These are phyloP conservation scores for Meles meles DNA, from an alignment of 2,113 vertebrate genomes.

Conservation along the genomic window DNA sequence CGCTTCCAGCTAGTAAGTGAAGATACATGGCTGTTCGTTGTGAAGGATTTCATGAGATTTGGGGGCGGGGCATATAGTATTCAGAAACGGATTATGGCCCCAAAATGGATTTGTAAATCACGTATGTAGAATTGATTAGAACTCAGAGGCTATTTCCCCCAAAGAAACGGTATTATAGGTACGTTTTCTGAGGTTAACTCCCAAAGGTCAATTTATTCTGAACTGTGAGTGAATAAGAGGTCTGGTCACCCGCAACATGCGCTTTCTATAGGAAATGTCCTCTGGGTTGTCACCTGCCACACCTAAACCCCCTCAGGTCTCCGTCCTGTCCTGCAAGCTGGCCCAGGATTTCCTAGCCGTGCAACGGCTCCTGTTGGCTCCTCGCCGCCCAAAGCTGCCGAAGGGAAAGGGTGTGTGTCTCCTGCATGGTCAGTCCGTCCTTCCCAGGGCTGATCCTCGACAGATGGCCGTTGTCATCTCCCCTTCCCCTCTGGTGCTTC, in stretches of 20 bases:
- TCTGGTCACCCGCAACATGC: fast-evolving
- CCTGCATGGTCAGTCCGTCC: not conserved
- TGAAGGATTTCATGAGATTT: not conserved
- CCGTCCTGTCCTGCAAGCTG: fast-evolving
- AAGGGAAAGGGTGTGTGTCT: not conserved
- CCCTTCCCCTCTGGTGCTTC: fast-evolving
- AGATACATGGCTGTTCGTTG: not conserved
- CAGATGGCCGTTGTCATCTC: fast-evolving
- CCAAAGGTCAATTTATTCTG: not conserved
- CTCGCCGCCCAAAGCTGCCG: too few species aligned
- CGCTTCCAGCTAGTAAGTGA: not conserved
- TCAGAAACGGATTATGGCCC: not conserved
- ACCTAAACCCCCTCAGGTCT: fast-evolving
- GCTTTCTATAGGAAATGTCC: not conserved
- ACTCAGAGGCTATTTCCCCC: not conserved
- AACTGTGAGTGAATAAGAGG: not conserved
- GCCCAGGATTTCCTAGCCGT: fast-evolving
- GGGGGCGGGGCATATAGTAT: not conserved
- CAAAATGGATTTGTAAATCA: not conserved
- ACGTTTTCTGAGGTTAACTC: not conserved
- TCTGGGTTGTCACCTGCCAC: fast-evolving
- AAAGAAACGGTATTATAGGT: not conserved
- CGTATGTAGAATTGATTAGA: not conserved
- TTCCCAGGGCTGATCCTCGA: fast-evolving
- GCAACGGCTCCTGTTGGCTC: not conserved